Evolutionary conservation across 2,888 invertebrate species (phyloP), one percentile per base, ranked within the genome.

Genomic region (Atrina japonica): DNA sequence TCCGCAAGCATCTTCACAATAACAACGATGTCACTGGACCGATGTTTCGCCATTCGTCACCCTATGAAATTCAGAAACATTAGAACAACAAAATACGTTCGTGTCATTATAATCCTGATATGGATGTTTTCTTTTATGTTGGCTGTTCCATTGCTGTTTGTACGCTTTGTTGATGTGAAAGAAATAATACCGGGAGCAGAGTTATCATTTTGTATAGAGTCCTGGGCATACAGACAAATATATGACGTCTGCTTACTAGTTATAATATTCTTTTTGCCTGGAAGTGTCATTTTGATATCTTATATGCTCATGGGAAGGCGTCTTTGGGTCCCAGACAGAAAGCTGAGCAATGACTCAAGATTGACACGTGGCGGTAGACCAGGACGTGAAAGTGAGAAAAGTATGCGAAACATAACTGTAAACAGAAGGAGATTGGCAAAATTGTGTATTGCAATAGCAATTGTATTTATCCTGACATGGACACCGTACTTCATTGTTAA

Each of bases 1-100:
- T 94, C 95, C 0, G 94, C 95, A 0, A 95, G 95, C 83, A 94
- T 95, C 41, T 95, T 95, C 88, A 95, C 95, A 1, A 95, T 95
- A 83, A 95, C 94, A 1, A 94, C 94, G 0, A 95, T 95, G 95
- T 94, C 95, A 6, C 92, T 95, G 68, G 95, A 95, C 90, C 92
- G 95, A 59, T 89, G 88, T 75, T 73, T 89, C 23, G 95, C 95
- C 63, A 95, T 95, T 86, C 93, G 94, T 30, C 94, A 94, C 86
- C 95, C 95, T 0, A 93, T 95, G 75, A 93, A 94, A 0, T 93
- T 94, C 77, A 93, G 94, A 41, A 93, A 94, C 88, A 93, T 94
- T 88, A 94, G 95, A 63, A 95, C 94, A 65, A 91, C 94, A 41
- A 93, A 93, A 18, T 94, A 94, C 7, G 95, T 94, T 0, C 83